Conservation (phyloP, 2,888 invertebrate genomes). For the Athalia circularis region DNA sequence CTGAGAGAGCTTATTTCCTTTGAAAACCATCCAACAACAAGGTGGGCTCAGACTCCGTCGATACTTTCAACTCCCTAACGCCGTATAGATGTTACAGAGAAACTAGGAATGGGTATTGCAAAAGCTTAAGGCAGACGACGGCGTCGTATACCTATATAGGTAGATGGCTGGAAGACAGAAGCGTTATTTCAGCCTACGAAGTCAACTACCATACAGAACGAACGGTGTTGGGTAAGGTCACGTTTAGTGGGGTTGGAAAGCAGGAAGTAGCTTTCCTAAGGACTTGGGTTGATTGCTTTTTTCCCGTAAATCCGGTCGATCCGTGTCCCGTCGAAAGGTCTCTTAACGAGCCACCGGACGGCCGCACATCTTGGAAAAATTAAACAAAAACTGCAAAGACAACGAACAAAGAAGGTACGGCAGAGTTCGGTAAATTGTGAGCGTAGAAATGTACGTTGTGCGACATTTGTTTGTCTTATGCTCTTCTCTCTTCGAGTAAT, state of each 20-base stretch:
- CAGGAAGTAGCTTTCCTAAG: constrained; percentile 16
- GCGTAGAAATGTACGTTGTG: background rate
- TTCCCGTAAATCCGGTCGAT: constrained; percentile 30
- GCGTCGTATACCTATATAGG: too few species aligned
- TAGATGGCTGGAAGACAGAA: constrained; percentile 17
- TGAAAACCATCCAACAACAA: background rate
- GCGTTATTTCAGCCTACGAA: constrained; percentile 21
- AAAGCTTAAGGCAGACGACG: background rate
- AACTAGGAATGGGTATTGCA: background rate
- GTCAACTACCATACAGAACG: background rate
- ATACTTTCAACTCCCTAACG: too few species aligned
- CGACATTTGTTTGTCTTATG: background rate
- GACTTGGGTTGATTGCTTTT: constrained; percentile 37
- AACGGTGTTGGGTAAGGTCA: constrained; percentile 24
- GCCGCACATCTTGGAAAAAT: constrained; percentile 16
- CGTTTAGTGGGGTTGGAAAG: background rate
- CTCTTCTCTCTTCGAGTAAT: constrained; percentile 2
- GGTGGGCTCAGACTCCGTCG: background rate
- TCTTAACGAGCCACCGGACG: constrained; percentile 29
- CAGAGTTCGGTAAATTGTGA: background rate
- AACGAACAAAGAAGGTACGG: background rate
- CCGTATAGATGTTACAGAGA: too few species aligned
- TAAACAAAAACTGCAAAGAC: constrained; percentile 3
- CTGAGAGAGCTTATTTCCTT: background rate
- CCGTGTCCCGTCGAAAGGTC: constrained; percentile 33